These are phyloP conservation scores for Phyllotreta striolata DNA, from an alignment of 2,888 invertebrate genomes.

Conservation along the genomic window DNA sequence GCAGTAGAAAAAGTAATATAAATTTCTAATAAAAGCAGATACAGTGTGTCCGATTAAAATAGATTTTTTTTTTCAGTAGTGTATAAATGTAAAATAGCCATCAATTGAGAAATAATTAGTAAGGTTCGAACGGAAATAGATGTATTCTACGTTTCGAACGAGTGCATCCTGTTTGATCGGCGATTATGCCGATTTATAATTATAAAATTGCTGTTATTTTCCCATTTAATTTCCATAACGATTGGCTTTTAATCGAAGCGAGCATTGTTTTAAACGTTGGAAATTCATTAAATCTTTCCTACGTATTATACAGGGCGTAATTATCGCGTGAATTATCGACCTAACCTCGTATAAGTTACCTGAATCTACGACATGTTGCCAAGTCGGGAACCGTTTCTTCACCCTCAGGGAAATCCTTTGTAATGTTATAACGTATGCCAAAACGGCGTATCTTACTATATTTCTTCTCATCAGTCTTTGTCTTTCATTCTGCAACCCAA, in stretches of 20 bases:
- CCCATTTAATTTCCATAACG: too few relatives aligned
- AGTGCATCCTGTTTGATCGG: conserved; percentile 36
- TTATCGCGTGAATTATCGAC: not conserved
- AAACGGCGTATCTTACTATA: conserved; percentile 87
- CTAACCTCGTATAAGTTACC: conserved; percentile 64
- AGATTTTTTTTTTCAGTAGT: too few relatives aligned
- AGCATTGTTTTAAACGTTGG: not conserved
- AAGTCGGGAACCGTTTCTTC: conserved; percentile 86
- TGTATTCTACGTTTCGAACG: conserved; percentile 36
- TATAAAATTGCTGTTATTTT: not conserved
- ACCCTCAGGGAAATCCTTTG: conserved; percentile 88
- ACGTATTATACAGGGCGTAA: too few relatives aligned
- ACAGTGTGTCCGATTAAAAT: too few relatives aligned
- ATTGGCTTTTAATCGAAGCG: not conserved
- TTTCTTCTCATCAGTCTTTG: conserved; percentile 89
- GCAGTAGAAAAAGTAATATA: too few relatives aligned
- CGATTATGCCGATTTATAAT: conserved; percentile 14
- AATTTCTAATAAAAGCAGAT: too few relatives aligned
- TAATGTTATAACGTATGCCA: conserved; percentile 88
- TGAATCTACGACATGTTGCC: conserved; percentile 90
- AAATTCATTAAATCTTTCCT: not conserved
- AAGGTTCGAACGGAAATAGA: conserved; percentile 35
- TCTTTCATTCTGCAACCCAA: conserved; percentile 77
- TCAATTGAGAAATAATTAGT: conserved; percentile 27
- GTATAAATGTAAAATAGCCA: too few relatives aligned